A percentile compares a stretch with the other conserved stretches of the same genome.
These are phyloP conservation scores for Gavia stellata DNA, from an alignment of 2,113 vertebrate species.

Conservation along the genomic window DNA sequence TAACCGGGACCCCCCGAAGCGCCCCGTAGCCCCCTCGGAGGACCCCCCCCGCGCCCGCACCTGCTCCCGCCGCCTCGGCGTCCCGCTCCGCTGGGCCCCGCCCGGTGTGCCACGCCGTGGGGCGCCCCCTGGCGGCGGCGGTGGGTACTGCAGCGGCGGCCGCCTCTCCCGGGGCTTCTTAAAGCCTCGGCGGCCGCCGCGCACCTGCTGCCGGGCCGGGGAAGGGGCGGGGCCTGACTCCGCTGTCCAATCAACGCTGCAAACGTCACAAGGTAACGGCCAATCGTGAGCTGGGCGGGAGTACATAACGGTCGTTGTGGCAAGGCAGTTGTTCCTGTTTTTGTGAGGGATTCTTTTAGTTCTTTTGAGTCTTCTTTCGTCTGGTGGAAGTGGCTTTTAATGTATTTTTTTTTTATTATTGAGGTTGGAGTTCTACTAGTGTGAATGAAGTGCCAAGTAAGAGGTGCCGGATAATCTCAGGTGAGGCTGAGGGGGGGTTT, in stretches of 20 bases:
- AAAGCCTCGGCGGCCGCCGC: background rate
- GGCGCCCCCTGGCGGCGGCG: background rate
- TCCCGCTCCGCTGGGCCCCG: too few relatives aligned
- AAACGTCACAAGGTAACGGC: background rate
- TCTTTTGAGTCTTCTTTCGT: accelerated
- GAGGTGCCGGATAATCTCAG: accelerated
- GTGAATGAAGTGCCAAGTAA: accelerated
- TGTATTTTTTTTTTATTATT: accelerated
- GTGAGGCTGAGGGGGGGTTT: accelerated
- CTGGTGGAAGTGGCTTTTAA: accelerated
- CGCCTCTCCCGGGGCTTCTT: background rate
- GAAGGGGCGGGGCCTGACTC: background rate
- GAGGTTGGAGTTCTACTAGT: accelerated
- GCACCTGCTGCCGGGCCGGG: background rate
- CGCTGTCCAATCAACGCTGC: background rate
- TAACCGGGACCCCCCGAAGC: too few relatives aligned
- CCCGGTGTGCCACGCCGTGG: too few relatives aligned
- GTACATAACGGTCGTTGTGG: background rate
- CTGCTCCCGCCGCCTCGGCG: too few relatives aligned
- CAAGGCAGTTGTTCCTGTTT: accelerated
- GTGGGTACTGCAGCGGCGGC: background rate
- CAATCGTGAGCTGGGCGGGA: background rate
- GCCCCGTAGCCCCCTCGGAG: too few relatives aligned
- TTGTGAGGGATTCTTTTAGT: accelerated
- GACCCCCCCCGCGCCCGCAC: too few relatives aligned